Evolutionary conservation across 2,888 invertebrate genomes (phyloP).

Genomic region (Plagodis dolabraria): DNA sequence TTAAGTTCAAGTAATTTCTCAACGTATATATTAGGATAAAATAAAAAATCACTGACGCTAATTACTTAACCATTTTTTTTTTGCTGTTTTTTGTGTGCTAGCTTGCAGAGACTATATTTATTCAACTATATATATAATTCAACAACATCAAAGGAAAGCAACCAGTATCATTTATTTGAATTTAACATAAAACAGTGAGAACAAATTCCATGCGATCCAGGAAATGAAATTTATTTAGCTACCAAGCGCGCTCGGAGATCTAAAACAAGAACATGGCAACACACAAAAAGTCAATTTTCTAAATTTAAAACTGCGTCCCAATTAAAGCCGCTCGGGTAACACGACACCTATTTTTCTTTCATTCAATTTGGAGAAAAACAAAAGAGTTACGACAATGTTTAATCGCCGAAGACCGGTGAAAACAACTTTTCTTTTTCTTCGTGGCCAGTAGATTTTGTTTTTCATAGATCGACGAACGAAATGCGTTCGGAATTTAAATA

Average conservation of each 20-base stretch:
- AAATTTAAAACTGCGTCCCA: conserved; percentile 58
- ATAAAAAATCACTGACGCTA: no score
- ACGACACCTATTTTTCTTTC: conserved; percentile 57
- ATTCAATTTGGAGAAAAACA: conserved; percentile 43
- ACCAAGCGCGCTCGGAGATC: conserved; percentile 8
- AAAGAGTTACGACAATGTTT: conserved; percentile 25
- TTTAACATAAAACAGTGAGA: conserved; percentile 2
- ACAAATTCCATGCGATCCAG: conserved; percentile 17
- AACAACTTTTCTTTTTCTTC: conserved; percentile 9
- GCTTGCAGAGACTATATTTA: no score
- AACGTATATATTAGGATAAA: no score
- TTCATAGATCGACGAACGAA: conserved; percentile 17
- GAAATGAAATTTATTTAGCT: conserved; percentile 18
- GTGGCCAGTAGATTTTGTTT: conserved; percentile 24
- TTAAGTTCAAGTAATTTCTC: no score
- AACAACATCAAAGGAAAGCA: conserved; percentile 6
- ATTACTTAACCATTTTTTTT: no score
- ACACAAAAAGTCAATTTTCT: conserved; percentile 56
- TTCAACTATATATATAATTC: no score
- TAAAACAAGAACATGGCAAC: conserved; percentile 39
- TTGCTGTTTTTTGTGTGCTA: no score
- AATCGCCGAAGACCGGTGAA: conserved; percentile 11
- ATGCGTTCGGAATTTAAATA: conserved; percentile 28
- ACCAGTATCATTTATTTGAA: background rate
- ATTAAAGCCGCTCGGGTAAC: conserved; percentile 57